Percentiles rank a stretch among this genome's conserved stretches.
Evolutionary conservation across 2,113 vertebrate species (phyloP).

Genomic region (Entelurus aequoreus): DNA sequence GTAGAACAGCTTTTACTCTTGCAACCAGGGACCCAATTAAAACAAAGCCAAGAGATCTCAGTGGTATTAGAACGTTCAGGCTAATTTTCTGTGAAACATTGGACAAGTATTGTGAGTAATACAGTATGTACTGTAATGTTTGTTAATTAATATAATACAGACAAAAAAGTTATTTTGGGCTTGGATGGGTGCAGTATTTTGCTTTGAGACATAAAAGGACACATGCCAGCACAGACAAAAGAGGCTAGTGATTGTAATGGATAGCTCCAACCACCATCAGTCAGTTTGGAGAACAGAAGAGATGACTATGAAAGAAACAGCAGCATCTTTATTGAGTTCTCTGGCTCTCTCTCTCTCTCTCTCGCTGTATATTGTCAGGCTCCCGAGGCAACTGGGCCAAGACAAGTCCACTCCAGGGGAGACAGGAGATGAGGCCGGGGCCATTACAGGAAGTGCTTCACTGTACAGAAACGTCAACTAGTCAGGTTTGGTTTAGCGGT

Average conservation of each 20-base stretch:
- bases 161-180: too few relatives aligned
- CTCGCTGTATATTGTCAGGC: slow-evolving; percentile 38
- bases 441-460: slow-evolving; percentile 58
- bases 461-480: slow-evolving; percentile 49
- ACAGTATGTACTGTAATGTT: too few relatives aligned
- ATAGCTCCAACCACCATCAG: slow-evolving; percentile 36
- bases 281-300: slow-evolving; percentile 8
- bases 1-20: too few relatives aligned
- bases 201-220: too few relatives aligned
- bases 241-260: slow-evolving; percentile 41
- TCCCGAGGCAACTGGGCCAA: slow-evolving; percentile 42
- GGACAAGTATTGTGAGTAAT: too few relatives aligned
- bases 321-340: slow-evolving; percentile 1
- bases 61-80: too few relatives aligned
- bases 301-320: slow-evolving; percentile 4
- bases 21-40: too few relatives aligned
- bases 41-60: too few relatives aligned
- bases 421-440: slow-evolving; percentile 51
- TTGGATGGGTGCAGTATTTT: too few relatives aligned
- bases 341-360: not conserved
- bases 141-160: too few relatives aligned
- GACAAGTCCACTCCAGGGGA: slow-evolving; percentile 54
- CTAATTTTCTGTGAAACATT: too few relatives aligned
- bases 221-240: slow-evolving; percentile 18
- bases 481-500: slow-evolving; percentile 53